Conservation (phyloP, 2,797 vertebrate species). For the Enteromius argenteus region DNA sequence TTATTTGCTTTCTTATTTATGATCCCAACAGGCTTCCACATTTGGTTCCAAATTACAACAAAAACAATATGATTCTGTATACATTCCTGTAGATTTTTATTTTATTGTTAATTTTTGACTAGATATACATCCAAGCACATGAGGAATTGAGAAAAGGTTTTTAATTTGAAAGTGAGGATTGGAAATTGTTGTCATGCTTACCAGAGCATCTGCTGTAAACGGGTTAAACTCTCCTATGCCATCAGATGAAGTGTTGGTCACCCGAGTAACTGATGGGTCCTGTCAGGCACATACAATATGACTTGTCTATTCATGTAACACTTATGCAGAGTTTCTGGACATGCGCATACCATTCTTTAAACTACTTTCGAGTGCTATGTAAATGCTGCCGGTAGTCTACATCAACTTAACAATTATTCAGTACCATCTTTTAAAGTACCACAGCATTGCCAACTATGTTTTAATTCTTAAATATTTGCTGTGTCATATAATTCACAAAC, state of each 20-base stretch:
- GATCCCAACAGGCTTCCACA: background rate
- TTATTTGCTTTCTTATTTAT: background rate
- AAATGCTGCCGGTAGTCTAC: background rate
- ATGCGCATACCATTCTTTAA: background rate
- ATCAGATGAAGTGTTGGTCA: slow-evolving; percentile 64
- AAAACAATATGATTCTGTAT: background rate
- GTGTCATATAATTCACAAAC: background rate
- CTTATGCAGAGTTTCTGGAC: background rate
- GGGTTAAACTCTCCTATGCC: slow-evolving; percentile 74
- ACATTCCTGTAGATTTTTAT: background rate
- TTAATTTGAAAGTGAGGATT: background rate
- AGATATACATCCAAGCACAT: background rate
- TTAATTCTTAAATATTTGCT: background rate
- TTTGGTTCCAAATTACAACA: background rate
- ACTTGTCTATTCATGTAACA: background rate
- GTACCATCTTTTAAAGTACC: background rate
- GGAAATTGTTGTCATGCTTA: slow-evolving; percentile 44
- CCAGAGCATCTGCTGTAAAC: slow-evolving; percentile 70
- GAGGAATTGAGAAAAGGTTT: background rate
- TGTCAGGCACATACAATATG: slow-evolving; percentile 55
- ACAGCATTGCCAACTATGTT: background rate
- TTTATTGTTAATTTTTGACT: background rate
- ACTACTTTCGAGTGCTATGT: background rate
- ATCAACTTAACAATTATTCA: background rate
- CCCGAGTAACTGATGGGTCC: slow-evolving; percentile 79